A percentile compares a stretch with the other conserved stretches of the same genome.
Evolutionary conservation across 2,113 vertebrate genomes (phyloP).

Genomic region (Cottus gobio): DNA sequence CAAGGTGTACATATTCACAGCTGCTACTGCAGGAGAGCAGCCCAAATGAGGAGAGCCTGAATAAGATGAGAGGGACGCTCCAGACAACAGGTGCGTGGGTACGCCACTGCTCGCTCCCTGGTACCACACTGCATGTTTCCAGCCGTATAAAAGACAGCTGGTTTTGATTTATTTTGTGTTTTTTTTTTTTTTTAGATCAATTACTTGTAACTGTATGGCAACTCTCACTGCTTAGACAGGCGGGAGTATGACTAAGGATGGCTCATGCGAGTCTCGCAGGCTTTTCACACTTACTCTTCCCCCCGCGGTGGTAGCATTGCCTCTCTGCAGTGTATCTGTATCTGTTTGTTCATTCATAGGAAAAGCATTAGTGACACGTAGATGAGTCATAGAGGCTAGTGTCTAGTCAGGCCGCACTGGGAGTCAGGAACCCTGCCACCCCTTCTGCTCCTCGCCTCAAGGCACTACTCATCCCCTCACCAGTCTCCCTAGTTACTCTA

Average conservation of each 20-base stretch:
- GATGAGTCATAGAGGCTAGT: conserved; percentile 70
- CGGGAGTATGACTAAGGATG: conserved; percentile 64
- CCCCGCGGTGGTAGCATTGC: conserved; percentile 50
- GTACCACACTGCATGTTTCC: conserved; percentile 45
- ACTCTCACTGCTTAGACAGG: conserved; percentile 54
- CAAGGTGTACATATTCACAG: conserved; percentile 71
- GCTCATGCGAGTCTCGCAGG: conserved; percentile 66
- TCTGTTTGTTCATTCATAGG: conserved; percentile 75
- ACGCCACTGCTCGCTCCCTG: conserved; percentile 43
- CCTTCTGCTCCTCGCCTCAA: conserved; percentile 58
- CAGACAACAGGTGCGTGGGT: conserved; percentile 66
- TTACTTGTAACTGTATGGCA: conserved; percentile 57
- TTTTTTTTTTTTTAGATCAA: conserved; percentile 49
- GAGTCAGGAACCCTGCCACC: conserved; percentile 64
- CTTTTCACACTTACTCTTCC: conserved; percentile 60
- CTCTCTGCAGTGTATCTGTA: conserved; percentile 64
- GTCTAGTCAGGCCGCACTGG: conserved; percentile 58
- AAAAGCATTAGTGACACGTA: conserved; percentile 71
- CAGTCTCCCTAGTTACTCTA: conserved; percentile 57
- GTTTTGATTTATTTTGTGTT: conserved; percentile 57
- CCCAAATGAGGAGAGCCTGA: conserved; percentile 66
- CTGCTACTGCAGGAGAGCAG: conserved; percentile 63
- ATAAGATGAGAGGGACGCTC: conserved; percentile 61
- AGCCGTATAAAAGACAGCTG: conserved; percentile 56
- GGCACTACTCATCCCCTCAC: conserved; percentile 58